A percentile compares a stretch with the other conserved stretches of the same genome.
These are phyloP conservation scores for Scyliorhinus canicula DNA, from an alignment of 2,797 vertebrate genomes.

Conservation along the genomic window DNA sequence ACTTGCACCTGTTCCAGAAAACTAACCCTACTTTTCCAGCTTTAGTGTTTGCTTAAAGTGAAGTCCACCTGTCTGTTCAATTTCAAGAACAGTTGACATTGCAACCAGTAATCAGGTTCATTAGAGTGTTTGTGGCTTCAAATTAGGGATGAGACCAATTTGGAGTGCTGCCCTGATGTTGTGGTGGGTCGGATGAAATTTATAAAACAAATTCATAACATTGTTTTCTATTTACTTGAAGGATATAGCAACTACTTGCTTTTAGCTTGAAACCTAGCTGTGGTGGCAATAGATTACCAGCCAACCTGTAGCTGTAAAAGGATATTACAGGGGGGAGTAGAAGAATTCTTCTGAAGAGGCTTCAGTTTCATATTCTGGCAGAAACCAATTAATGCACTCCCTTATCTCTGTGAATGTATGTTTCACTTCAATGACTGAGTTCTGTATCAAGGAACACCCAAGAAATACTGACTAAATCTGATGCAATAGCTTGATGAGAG, in stretches of 20 bases:
- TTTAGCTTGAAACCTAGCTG: too few species aligned
- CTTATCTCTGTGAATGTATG: too few species aligned
- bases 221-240: too few species aligned
- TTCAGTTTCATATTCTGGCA: too few species aligned
- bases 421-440: background rate
- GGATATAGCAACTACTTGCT: too few species aligned
- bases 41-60: background rate
- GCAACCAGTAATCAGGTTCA: background rate
- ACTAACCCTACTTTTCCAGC: background rate
- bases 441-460: too few species aligned
- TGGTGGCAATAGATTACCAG: too few species aligned
- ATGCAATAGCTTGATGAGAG: background rate
- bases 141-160: background rate
- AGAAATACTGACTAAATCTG: background rate
- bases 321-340: too few species aligned
- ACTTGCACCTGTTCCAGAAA: background rate
- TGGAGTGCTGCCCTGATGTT: background rate
- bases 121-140: background rate
- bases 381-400: too few species aligned
- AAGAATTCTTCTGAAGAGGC: too few species aligned
- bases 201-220: too few species aligned
- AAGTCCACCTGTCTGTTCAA: background rate
- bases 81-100: background rate
- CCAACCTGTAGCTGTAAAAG: too few species aligned
- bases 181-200: background rate